Base-by-base conservation (phyloP, 1,140 invertebrate genomes). In the Macrobrachium nipponense region DNA sequence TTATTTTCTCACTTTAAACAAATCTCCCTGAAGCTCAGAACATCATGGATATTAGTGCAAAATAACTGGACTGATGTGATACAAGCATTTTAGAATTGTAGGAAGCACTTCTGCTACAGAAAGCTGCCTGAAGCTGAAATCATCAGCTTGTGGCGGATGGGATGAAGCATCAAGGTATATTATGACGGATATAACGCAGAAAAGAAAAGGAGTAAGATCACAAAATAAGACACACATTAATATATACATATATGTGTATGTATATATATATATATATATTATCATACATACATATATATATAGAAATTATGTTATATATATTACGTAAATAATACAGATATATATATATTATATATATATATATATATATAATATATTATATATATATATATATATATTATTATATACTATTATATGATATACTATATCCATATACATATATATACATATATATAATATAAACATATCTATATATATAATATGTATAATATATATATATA, bases 251-350 rank as follows among this genome's bases (percentile, higher is more conserved):
- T 18, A 68, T 68, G n/a, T 20, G 23, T 20, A 68, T 20, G n/a
- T 68, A 73, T 43, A 73, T 73, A 75, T 27, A 82, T 82, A 82
- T 36, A 82, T 68, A 81, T n/a, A 81, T 51, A 51, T 51, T n/a
- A n/a, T n/a, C n/a, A 51, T 51, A 51, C 8, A 51, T 51, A 51
- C 8, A 82, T 60, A 72, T 70, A 72, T 82, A 82, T 62, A 79
- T 61, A 79, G n/a, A n/a, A n/a, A n/a, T n/a, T n/a, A n/a, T n/a
- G n/a, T n/a, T 62, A 79, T 77, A 51, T 59, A 77, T 77, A 10
- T 58, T n/a, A n/a, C n/a, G n/a, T n/a, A n/a, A n/a, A n/a, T n/a
- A n/a, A 36, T 23, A 18, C 10, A 78, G 5, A 78, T 23, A 78
- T 78, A 78, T 78, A 78, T 60, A 78, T 61, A 51, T n/a, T n/a